A percentile compares a stretch with the other conserved stretches of the same genome.
These are phyloP conservation scores for Phalacrocorax aristotelis DNA, from an alignment of 2,113 vertebrate species.

Conservation along the genomic window DNA sequence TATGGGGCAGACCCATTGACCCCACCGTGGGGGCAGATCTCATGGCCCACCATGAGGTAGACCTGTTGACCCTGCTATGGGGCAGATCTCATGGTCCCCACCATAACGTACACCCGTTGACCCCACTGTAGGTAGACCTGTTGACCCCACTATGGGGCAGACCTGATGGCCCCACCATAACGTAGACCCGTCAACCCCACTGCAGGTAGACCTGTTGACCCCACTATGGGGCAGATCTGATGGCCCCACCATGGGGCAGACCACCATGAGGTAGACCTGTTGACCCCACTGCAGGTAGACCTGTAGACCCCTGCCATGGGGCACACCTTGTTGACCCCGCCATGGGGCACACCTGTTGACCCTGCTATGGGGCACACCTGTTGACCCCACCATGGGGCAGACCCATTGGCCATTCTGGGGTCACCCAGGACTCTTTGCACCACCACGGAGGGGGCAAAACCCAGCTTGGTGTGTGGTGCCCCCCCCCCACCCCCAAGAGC, in stretches of 20 bases:
- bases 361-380: no score
- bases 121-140: neutral
- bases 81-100: neutral
- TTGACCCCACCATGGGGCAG: no score
- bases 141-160: neutral
- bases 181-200: neutral
- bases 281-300: neutral
- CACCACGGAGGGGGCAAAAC: neutral
- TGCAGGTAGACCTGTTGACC: no score
- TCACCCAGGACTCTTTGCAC: neutral
- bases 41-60: no score
- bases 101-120: no score
- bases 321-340: neutral
- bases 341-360: neutral
- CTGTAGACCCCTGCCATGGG: neutral
- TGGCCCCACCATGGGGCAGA: neutral
- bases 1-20: no score
- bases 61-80: neutral
- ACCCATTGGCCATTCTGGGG: neutral
- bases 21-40: no score
- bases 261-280: no score
- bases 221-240: neutral
- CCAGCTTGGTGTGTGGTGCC: neutral
- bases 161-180: neutral
- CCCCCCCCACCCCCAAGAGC: neutral